Evolutionary conservation across 2,113 vertebrate species (phyloP).

Genomic region (Alligator mississippiensis): DNA sequence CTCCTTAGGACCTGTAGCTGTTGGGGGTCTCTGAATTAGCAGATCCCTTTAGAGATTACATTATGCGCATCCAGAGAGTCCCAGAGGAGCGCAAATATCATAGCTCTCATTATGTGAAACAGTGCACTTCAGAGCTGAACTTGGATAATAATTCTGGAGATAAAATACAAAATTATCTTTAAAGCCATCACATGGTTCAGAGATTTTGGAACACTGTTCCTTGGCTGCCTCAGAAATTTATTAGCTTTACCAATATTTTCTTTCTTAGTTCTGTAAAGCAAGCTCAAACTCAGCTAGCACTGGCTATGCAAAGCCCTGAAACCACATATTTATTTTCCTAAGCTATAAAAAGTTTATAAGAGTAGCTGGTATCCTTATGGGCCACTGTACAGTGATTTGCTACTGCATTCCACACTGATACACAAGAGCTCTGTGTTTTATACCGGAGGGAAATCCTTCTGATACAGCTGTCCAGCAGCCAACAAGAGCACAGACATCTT

Average conservation of each 20-base stretch:
- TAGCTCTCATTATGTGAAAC: slow-evolving; percentile 24
- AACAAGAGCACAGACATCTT: slow-evolving; percentile 60
- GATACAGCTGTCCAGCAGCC: slow-evolving; percentile 66
- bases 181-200: slow-evolving; percentile 57
- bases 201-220: slow-evolving; percentile 60
- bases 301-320: slow-evolving; percentile 82
- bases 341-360: slow-evolving; percentile 88
- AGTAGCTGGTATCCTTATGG: slow-evolving; percentile 82
- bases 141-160: slow-evolving; percentile 41
- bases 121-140: slow-evolving; percentile 43
- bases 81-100: slow-evolving; percentile 23
- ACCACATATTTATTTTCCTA: slow-evolving; percentile 88
- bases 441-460: slow-evolving; percentile 75
- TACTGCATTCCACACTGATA: slow-evolving; percentile 81
- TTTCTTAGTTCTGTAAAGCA: slow-evolving; percentile 77
- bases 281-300: slow-evolving; percentile 73
- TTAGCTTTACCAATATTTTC: slow-evolving; percentile 82
- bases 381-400: slow-evolving; percentile 78
- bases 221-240: slow-evolving; percentile 77
- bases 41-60: slow-evolving; percentile 43
- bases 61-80: neutral
- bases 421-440: slow-evolving; percentile 83
- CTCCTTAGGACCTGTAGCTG: neutral
- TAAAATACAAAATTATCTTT: slow-evolving; percentile 62
- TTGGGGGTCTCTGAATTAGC: slow-evolving; percentile 43